phyloP scores from a whole-genome alignment of 2,888 invertebrate genomes.

The Drosophila demipolita region DNA sequence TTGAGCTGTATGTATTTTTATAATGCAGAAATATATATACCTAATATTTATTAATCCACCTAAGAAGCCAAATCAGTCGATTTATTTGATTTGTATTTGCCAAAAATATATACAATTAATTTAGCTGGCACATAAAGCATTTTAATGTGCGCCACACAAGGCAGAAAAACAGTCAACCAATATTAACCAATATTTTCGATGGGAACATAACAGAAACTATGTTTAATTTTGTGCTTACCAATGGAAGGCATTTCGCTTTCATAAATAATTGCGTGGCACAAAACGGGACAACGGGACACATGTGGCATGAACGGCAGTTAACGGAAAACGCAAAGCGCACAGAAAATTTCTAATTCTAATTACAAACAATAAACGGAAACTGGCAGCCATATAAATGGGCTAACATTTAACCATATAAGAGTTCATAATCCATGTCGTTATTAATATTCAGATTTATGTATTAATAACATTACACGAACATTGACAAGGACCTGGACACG shows the following conservation, averaged over 20 bases:
- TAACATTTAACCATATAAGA: slow-evolving; percentile 37
- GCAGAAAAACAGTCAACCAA: slow-evolving; percentile 49
- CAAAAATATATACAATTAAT: slow-evolving; percentile 34
- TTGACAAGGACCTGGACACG: not conserved
- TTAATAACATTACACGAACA: slow-evolving; percentile 69
- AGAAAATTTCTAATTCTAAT: slow-evolving; percentile 78
- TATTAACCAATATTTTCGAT: slow-evolving; percentile 53
- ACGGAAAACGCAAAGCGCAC: slow-evolving; percentile 60
- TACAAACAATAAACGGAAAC: slow-evolving; percentile 72
- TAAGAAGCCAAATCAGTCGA: not conserved
- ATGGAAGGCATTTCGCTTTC: slow-evolving; percentile 46
- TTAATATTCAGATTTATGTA: slow-evolving; percentile 81
- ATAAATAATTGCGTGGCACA: slow-evolving; percentile 40
- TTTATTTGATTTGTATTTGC: not conserved
- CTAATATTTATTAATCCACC: not conserved
- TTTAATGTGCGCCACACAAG: slow-evolving; percentile 67
- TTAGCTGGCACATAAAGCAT: slow-evolving; percentile 35
- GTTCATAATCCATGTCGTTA: slow-evolving; percentile 76
- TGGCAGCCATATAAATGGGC: slow-evolving; percentile 63
- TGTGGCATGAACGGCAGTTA: slow-evolving; percentile 32
- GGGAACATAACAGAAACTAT: slow-evolving; percentile 40
- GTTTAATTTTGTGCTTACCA: slow-evolving; percentile 72
- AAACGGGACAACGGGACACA: slow-evolving; percentile 8
- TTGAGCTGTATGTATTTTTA: not conserved
- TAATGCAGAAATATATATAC: not conserved